Percentiles rank a stretch among this genome's conserved stretches.
These are phyloP conservation scores for Scrobipalpa costella DNA, from an alignment of 2,888 invertebrate species.

Conservation along the genomic window DNA sequence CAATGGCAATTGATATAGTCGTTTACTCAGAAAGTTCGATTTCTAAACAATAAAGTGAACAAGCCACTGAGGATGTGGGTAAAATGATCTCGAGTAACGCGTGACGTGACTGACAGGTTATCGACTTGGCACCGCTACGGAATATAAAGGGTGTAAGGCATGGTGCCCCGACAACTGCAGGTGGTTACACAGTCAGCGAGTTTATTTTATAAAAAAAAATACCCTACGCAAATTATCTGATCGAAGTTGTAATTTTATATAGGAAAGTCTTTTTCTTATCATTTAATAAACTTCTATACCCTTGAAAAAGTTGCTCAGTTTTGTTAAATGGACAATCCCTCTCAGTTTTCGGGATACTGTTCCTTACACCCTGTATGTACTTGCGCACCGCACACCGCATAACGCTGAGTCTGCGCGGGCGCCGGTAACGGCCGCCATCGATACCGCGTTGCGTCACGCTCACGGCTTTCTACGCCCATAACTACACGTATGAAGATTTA, in stretches of 20 bases:
- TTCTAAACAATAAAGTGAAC: background rate
- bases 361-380: too few species aligned
- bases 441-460: constrained; percentile 43
- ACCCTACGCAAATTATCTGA: too few species aligned
- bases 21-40: background rate
- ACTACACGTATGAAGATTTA: constrained; percentile 50
- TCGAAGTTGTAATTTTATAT: too few species aligned
- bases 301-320: too few species aligned
- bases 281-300: too few species aligned
- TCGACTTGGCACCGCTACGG: background rate
- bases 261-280: too few species aligned
- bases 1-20: background rate
- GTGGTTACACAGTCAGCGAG: too few species aligned
- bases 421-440: constrained; percentile 12
- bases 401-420: too few species aligned
- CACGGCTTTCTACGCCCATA: constrained; percentile 60
- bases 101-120: constrained; percentile 10
- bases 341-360: too few species aligned
- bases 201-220: too few species aligned
- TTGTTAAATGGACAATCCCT: too few species aligned
- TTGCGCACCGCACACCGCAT: too few species aligned
- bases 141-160: background rate
- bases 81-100: constrained; percentile 3
- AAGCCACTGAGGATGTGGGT: background rate
- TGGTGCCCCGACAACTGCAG: background rate